Evolutionary conservation across 2,113 vertebrate species (phyloP).

Genomic region (Megaceryle maxima): DNA sequence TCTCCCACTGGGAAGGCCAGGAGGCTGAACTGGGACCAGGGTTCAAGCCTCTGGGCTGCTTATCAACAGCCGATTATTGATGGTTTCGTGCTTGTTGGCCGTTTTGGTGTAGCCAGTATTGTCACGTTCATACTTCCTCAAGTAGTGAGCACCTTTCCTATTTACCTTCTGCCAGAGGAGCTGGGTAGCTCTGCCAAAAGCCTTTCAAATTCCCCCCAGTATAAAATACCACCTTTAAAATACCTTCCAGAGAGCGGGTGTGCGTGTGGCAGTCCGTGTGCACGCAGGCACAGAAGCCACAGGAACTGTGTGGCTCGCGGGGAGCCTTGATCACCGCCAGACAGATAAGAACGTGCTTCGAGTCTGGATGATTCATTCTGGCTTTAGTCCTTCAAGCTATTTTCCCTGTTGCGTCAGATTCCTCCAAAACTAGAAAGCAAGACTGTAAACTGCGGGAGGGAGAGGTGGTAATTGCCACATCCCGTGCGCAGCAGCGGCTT

Average conservation of each 20-base stretch:
- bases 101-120: neutral
- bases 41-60: neutral
- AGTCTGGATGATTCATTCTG: neutral
- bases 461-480: neutral
- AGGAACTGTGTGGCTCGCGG: neutral
- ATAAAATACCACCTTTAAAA: neutral
- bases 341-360: neutral
- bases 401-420: neutral
- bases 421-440: neutral
- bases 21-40: rapidly evolving
- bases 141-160: neutral
- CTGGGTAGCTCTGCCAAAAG: neutral
- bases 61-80: neutral
- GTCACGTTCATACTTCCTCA: neutral
- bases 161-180: neutral
- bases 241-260: neutral
- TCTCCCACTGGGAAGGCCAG: rapidly evolving
- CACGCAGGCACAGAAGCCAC: neutral
- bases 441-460: neutral
- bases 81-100: neutral
- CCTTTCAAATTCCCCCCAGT: neutral
- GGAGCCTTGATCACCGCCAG: neutral
- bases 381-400: neutral
- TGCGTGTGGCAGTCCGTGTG: neutral
- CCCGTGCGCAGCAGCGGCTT: neutral